Evolutionary conservation across 2,888 invertebrate genomes (phyloP), one percentile per base, ranked within the genome.

Genomic region (Aleiodes alternator): DNA sequence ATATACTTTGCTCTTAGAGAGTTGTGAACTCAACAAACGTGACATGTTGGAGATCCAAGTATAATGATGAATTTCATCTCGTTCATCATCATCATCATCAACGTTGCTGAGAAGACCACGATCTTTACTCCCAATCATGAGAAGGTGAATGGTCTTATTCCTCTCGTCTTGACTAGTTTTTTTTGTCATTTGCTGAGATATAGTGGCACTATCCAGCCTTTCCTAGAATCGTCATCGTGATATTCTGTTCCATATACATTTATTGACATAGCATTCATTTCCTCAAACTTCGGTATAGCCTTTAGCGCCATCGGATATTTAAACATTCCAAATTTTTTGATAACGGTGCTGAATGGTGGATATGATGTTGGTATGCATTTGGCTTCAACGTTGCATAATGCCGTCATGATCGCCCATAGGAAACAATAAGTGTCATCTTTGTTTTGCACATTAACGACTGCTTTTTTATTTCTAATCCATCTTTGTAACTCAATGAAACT

Each of bases 371-470:
- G 8, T 6, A 14, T 23, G 16, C 7, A 14, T 6, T 57, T 57
- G 16, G 71, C 76, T 51, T 48, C 81, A 61, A 14, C 23, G 23
- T 23, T 23, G 23, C 23, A 23, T 23, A 23, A 23, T 2, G 80
- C 76, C 7, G 81, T 81, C 0, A 69, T 38, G 0, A 81, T 48
- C 0, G 78, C 71, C 79, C 79, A 23, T 23, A 23, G 23, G 23
- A 23, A 23, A 23, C 23, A 2, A 1, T 2, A 2, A 23, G 23
- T 23, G 69, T 84, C 80, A 9, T 57, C 7, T 48, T 78, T 75
- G 71, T 83, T 83, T 75, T 78, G 55, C 4, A 84, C 77, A 64
- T 84, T 82, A 16, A 82, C 72, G 8, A 82, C 80, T 43, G 79
- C 80, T 70, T 77, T 72, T 64, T 79, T 83, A 9, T 68, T 59